Percentiles rank a stretch among this genome's conserved stretches.
phyloP scores from a whole-genome alignment of 2,888 invertebrate genomes.

The Crossocerus cetratus region DNA sequence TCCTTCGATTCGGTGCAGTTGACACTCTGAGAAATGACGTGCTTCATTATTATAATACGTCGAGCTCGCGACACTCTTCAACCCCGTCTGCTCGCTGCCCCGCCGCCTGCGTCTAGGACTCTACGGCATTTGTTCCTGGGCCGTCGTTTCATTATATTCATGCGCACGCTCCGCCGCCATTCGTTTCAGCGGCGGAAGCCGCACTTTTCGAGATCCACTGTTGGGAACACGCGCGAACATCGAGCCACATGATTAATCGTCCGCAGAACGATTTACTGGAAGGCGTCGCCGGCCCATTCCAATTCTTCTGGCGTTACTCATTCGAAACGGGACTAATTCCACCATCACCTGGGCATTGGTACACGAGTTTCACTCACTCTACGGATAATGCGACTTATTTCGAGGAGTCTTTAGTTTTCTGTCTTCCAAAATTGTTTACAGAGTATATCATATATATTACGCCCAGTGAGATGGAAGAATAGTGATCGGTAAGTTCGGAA shows the following conservation, averaged over 20 bases:
- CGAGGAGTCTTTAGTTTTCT: too few relatives aligned
- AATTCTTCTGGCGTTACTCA: too few relatives aligned
- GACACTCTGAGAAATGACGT: slow-evolving; percentile 76
- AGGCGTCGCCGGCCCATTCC: neutral
- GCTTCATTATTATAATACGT: slow-evolving; percentile 72
- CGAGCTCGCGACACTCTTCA: slow-evolving; percentile 39
- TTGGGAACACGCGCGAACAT: slow-evolving; percentile 20
- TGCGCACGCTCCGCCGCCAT: slow-evolving; percentile 66
- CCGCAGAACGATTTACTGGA: slow-evolving; percentile 27
- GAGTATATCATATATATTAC: too few relatives aligned
- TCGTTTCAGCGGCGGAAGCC: slow-evolving; percentile 63
- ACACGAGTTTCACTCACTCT: too few relatives aligned
- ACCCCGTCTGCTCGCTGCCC: slow-evolving; percentile 20
- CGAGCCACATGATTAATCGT: neutral
- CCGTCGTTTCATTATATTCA: slow-evolving; percentile 66
- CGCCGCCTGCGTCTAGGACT: slow-evolving; percentile 37
- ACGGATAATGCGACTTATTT: too few relatives aligned
- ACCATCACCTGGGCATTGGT: too few relatives aligned
- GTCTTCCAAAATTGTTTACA: too few relatives aligned
- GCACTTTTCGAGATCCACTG: slow-evolving; percentile 25
- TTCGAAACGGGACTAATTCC: too few relatives aligned
- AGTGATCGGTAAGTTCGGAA: neutral
- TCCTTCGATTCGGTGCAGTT: slow-evolving; percentile 74
- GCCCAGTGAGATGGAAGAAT: neutral
- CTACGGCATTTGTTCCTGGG: slow-evolving; percentile 25